phyloP scores from a whole-genome alignment of 2,113 vertebrate genomes.

The Zootoca vivipara region DNA sequence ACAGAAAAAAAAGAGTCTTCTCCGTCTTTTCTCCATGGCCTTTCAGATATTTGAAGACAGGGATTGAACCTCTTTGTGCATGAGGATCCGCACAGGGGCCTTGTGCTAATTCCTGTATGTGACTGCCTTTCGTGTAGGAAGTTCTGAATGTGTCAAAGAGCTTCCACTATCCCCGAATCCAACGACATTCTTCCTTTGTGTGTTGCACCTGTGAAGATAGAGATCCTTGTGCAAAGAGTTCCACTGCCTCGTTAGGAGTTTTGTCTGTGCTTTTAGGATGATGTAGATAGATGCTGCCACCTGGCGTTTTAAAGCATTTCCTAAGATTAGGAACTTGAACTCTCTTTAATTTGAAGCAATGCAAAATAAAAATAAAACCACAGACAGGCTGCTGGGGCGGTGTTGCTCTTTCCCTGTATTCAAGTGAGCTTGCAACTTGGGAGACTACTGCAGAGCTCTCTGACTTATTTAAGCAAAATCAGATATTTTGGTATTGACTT shows the following conservation, averaged over 20 bases:
- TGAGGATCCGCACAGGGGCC: neutral
- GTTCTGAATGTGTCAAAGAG: neutral
- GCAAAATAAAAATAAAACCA: neutral
- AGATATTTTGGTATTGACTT: too few relatives aligned
- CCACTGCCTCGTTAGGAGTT: neutral
- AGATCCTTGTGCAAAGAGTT: neutral
- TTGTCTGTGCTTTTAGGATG: neutral
- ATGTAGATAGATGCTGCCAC: conserved; percentile 16
- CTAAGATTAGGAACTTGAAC: neutral
- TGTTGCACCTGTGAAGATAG: neutral
- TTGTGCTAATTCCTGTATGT: neutral
- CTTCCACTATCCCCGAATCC: neutral
- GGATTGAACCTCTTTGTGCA: neutral
- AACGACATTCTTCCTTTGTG: neutral
- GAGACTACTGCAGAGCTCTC: too few relatives aligned
- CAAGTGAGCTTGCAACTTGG: neutral
- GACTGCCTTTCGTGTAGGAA: neutral
- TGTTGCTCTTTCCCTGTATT: neutral
- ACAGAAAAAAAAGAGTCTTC: too few relatives aligned
- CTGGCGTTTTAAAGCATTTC: neutral
- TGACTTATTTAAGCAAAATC: too few relatives aligned
- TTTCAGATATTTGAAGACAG: neutral
- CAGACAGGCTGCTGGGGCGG: neutral
- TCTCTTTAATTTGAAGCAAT: neutral
- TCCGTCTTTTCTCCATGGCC: neutral